Base-by-base conservation (phyloP, 1,140 invertebrate genomes). In the Agrilus planipennis region DNA sequence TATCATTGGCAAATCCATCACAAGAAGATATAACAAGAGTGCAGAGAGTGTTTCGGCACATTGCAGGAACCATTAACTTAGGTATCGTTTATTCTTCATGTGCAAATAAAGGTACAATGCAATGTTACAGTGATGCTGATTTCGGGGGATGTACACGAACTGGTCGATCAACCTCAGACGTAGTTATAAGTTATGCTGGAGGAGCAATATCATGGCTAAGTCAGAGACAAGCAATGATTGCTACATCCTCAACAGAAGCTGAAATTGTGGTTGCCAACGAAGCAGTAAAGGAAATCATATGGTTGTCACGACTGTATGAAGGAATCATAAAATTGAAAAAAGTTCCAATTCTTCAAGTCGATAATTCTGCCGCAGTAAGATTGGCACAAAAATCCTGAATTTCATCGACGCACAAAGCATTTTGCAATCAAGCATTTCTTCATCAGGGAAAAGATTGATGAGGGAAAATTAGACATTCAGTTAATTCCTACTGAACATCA, bases 261-360 rank as follows among this genome's bases (percentile, higher is more conserved):
- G 65, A 71, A 47, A 55, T 66, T 39, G 53, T 68, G 2, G 62
- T 63, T 11, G 57, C 60, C 9, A 60, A 53, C 39, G 55, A 64
- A 45, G 61, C 45, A 30, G 50, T 60, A 12, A 59, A 57, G 45
- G 63, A 65, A 49, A 35, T 55, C 2, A 40, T 65, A 11, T 67
- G 59, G 57, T 27, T 68, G 0, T 54, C 41, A 36, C 21, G 30
- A 38, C 27, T 58, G 4, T 42, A 57, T 16, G 43, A 42, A 14
- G 50, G 53, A 32, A 34, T 52, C 4, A 38, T 31, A 6, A 44
- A 51, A 7, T 12, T 38, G 19, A 42, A 43, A 2, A 4, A 37
- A n/a, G 34, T 37, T 12, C 50, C 54, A 12, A 25, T 34, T 17
- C 20, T 60, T 7, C 19, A 44, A 16, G 21, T 52, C 2, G 55